Conservation (phyloP, 2,888 invertebrate species). For the Hetaerina titia region DNA sequence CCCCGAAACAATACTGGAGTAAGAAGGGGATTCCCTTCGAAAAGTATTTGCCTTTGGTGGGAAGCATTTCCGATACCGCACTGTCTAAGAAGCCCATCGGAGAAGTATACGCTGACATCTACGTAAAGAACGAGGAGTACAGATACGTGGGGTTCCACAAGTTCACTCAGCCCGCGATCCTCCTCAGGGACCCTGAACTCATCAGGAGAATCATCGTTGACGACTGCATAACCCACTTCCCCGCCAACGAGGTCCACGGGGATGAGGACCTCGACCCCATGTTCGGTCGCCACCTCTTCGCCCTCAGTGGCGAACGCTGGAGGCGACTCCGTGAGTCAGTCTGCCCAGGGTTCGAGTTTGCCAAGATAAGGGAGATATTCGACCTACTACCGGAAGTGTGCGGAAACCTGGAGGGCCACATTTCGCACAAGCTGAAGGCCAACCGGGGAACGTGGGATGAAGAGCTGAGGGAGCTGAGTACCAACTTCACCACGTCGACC, state of each 20-base stretch:
- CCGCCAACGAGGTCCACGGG: slow-evolving; percentile 82
- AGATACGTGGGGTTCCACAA: slow-evolving; percentile 69
- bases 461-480: slow-evolving; percentile 67
- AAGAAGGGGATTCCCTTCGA: background rate
- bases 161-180: slow-evolving; percentile 79
- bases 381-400: slow-evolving; percentile 76
- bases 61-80: slow-evolving; percentile 73
- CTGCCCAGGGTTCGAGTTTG: background rate
- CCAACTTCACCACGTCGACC: slow-evolving; percentile 68
- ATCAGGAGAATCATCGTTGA: slow-evolving; percentile 80
- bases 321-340: background rate
- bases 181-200: slow-evolving; percentile 82
- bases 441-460: slow-evolving; percentile 37
- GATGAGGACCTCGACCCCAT: slow-evolving; percentile 82
- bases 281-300: slow-evolving; percentile 48
- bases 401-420: slow-evolving; percentile 76
- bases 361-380: slow-evolving; percentile 40
- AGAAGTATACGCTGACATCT: slow-evolving; percentile 73
- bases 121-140: slow-evolving; percentile 70
- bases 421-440: background rate
- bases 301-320: slow-evolving; percentile 47
- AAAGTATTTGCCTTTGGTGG: slow-evolving; percentile 65
- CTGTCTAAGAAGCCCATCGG: slow-evolving; percentile 72
- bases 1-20: slow-evolving; percentile 12
- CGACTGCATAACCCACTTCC: slow-evolving; percentile 82